A percentile compares a stretch with the other conserved stretches of the same genome.
phyloP scores from a whole-genome alignment of 2,888 invertebrate species.

The Philaethria dido region DNA sequence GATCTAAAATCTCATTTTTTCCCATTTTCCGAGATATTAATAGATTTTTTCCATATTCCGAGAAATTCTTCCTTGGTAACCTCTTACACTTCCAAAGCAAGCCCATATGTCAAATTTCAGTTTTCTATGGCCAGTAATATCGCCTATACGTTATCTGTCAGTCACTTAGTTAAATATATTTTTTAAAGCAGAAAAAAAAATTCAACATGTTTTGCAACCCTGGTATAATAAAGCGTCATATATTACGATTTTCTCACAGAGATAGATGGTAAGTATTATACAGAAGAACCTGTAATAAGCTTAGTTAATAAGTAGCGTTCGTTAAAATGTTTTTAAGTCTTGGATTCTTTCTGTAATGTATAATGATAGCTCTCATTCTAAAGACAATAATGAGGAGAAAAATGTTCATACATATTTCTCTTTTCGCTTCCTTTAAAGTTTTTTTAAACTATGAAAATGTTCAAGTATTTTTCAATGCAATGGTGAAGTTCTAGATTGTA shows the following conservation, averaged over 20 bases:
- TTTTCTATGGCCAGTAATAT: too few relatives aligned
- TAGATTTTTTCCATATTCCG: too few relatives aligned
- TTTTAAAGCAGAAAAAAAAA: too few relatives aligned
- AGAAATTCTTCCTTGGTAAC: too few relatives aligned
- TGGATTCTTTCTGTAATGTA: conserved; percentile 27
- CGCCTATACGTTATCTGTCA: too few relatives aligned
- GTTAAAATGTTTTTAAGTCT: conserved; percentile 38
- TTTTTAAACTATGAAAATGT: not conserved
- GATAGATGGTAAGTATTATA: conserved; percentile 33
- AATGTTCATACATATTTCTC: not conserved
- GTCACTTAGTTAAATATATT: too few relatives aligned
- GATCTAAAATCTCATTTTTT: too few relatives aligned
- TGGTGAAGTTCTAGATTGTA: too few relatives aligned
- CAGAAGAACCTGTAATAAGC: conserved; percentile 20
- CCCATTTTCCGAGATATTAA: too few relatives aligned
- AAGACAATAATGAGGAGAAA: conserved; percentile 3
- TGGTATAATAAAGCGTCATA: not conserved
- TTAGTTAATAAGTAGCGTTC: conserved; percentile 37
- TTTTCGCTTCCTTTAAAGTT: not conserved
- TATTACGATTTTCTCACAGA: conserved; percentile 41
- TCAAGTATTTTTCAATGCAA: too few relatives aligned
- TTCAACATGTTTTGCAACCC: conserved; percentile 14
- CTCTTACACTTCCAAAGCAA: too few relatives aligned
- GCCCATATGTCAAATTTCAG: too few relatives aligned
- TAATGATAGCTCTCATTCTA: not conserved